These are phyloP conservation scores for Strix occidentalis DNA, from an alignment of 2,797 vertebrate species.

Conservation along the genomic window DNA sequence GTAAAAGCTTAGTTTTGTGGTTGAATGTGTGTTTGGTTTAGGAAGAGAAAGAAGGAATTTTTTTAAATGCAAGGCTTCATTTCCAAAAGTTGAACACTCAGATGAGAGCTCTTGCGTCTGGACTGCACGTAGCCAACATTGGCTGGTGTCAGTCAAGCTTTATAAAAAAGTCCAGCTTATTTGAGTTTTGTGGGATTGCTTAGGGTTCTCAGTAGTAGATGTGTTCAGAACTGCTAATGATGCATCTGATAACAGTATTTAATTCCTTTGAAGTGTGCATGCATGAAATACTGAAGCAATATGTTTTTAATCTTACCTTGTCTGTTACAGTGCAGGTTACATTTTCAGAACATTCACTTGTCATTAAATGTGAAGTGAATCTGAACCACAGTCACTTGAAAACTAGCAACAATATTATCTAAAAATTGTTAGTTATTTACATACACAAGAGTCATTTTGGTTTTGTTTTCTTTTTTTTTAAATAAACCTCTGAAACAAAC, in stretches of 20 bases:
- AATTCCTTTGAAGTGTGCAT: not conserved
- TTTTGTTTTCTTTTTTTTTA: not conserved
- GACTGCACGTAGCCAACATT: fast-evolving
- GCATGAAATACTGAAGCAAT: not conserved
- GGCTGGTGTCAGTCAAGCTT: not conserved
- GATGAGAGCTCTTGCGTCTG: not conserved
- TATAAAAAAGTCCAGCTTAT: not conserved
- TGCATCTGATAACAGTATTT: not conserved
- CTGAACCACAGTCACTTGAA: not conserved
- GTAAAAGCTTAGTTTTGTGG: not conserved
- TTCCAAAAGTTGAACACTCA: not conserved
- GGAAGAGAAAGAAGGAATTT: not conserved
- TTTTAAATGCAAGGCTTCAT: not conserved
- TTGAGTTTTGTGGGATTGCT: not conserved
- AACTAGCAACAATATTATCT: not conserved
- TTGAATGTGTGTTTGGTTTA: not conserved
- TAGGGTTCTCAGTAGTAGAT: not conserved
- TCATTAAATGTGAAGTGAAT: not conserved
- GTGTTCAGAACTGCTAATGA: not conserved
- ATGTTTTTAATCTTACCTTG: not conserved
- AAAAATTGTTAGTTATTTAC: not conserved
- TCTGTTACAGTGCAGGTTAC: not conserved
- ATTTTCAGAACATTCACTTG: not conserved
- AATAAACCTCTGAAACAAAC: not conserved
- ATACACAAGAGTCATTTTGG: not conserved